Conservation (phyloP, 2,113 vertebrate species). For the Haliaeetus leucogaster region DNA sequence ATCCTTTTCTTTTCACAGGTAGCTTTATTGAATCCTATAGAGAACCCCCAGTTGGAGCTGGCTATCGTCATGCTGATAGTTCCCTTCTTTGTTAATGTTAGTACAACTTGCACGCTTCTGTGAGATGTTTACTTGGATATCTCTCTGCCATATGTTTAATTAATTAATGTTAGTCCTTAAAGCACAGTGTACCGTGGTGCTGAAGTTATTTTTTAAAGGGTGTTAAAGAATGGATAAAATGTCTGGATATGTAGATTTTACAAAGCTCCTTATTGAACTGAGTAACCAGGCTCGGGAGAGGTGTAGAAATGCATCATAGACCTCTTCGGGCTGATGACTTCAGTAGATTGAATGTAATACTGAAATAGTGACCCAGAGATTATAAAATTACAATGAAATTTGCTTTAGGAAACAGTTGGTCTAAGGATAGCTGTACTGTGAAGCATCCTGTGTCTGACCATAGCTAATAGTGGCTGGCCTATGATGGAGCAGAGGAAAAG, state of each 20-base stretch:
- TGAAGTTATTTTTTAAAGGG: background rate
- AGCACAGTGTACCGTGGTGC: background rate
- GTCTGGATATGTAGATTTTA: background rate
- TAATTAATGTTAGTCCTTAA: background rate
- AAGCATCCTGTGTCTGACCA: background rate
- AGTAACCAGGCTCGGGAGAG: background rate
- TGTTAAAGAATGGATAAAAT: background rate
- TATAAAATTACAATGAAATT: background rate
- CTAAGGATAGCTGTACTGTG: background rate
- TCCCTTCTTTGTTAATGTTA: slow-evolving; percentile 96
- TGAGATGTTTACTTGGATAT: background rate
- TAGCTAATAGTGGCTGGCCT: background rate
- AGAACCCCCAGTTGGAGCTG: slow-evolving; percentile 91
- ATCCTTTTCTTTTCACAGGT: slow-evolving; percentile 78
- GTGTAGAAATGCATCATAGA: background rate
- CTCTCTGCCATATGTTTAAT: background rate
- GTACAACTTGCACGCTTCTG: slow-evolving; percentile 45
- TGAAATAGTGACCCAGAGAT: background rate
- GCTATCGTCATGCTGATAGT: slow-evolving; percentile 98
- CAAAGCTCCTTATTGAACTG: background rate
- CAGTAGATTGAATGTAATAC: background rate
- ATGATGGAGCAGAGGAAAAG: background rate
- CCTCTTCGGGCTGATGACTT: background rate
- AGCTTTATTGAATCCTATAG: slow-evolving; percentile 87
- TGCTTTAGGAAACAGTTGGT: background rate